Evolutionary conservation across 2,797 vertebrate genomes (phyloP), one percentile per base, ranked within the genome.

Genomic region (Cynopterus sphinx): DNA sequence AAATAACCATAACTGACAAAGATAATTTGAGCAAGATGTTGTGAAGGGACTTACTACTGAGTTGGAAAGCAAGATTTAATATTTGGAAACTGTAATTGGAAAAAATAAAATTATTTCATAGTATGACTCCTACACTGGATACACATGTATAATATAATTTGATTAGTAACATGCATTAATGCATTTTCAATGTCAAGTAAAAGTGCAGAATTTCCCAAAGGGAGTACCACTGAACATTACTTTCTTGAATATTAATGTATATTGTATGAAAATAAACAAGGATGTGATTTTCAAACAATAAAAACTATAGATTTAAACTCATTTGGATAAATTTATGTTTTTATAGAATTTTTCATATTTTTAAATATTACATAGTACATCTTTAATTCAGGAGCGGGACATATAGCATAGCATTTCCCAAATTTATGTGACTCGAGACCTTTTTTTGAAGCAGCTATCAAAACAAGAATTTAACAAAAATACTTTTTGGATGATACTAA

Each of bases 11-110:
- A 74, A 90, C 43, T 79, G 77, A 87, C 26, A 87, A 71, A 68
- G 22, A 11, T 46, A 75, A 79, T 91, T 95, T 97, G 73, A 74
- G 36, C 28, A 75, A 94, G 43, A 90, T 87, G 43, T 53, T 95
- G 51, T 84, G 22, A 91, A 33, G 53, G 21, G 39, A 96, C 8
- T 31, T 74, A 24, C 19, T 89, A 22, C 11, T 89, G 28, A 39
- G 24, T 74, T 46, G 22, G 55, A 79, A 78, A 74, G 16, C 13
- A 70, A 70, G 39, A 57, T 59, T 87, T 70, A 53, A 85, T 39
- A 81, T 92, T 90, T 92, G 85, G 81, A 57, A 79, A 84, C 22
- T 87, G 26, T 57, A 87, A 70, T 22, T 83, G 41, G 43, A 91
- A 91, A 93, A 91, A 21, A 81, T 5, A 77, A 89, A 94, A 39